These are phyloP conservation scores for Thunnus thynnus DNA, from an alignment of 2,113 vertebrate genomes.

Conservation along the genomic window DNA sequence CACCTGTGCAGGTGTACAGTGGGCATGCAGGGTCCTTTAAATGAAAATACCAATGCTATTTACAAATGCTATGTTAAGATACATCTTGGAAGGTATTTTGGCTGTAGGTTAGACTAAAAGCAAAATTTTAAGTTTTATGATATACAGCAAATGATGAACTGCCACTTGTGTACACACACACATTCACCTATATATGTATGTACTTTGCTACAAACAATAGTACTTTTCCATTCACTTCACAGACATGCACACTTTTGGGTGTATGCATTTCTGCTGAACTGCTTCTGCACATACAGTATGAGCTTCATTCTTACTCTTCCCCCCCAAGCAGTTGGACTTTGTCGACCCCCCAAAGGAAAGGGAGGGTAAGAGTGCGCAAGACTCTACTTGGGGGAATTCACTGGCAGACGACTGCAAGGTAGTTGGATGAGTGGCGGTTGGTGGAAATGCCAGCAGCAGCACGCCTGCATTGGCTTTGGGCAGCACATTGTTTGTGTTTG, in stretches of 20 bases:
- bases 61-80: too few species aligned
- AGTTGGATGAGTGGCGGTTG: constrained; percentile 75
- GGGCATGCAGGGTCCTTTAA: too few species aligned
- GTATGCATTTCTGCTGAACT: constrained; percentile 68
- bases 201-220: background rate
- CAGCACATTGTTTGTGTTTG: constrained; percentile 49
- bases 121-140: too few species aligned
- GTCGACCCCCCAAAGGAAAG: constrained; percentile 81
- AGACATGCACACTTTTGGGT: constrained; percentile 58
- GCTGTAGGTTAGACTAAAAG: too few species aligned
- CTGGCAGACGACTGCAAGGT: constrained; percentile 88
- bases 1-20: too few species aligned
- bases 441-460: constrained; percentile 2
- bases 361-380: constrained; percentile 84
- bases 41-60: too few species aligned
- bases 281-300: constrained; percentile 65
- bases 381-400: constrained; percentile 86
- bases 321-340: constrained; percentile 84
- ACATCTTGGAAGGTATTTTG: too few species aligned
- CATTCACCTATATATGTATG: background rate
- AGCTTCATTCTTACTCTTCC: constrained; percentile 83
- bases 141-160: too few species aligned
- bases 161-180: background rate
- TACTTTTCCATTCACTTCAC: constrained; percentile 49
- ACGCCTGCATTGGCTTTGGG: constrained; percentile 36